Evolutionary conservation across 2,113 vertebrate genomes (phyloP), one percentile per base, ranked within the genome.

Genomic region (Mohoua ochrocephala): DNA sequence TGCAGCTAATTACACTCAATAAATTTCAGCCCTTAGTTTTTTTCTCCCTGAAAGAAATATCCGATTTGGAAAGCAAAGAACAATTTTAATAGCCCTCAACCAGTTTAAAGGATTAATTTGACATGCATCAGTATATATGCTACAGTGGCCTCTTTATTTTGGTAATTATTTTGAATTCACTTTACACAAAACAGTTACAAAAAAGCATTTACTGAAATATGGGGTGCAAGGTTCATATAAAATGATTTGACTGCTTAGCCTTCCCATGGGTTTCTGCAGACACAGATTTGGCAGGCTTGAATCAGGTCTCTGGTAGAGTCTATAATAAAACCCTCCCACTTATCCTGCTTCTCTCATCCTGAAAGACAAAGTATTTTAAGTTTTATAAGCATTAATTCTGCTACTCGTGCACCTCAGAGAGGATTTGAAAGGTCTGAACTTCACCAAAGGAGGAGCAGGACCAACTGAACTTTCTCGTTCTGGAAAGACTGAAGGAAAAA

Each of bases 271-370:
- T 89, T 93, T 90, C 82, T 94, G 28, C 60, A 95, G 93, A 63
- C 57, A 80, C 60, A 87, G 63, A 96, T 92, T 89, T 97, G 87
- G 83, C 78, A 89, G 81, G 83, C 64, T 94, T 97, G 95, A 94
- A 76, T 97, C 53, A 82, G 64, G n/a, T 91, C 91, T 96, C 90
- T 95, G 86, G 86, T 95, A 95, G 44, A 95, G 26, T 13, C 70
- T 65, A 2, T 39, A 76, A 68, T 45, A 89, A 78, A 87, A 87
- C 68, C 49, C 53, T 68, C 57, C n/a, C 74, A 82, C 39, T 92
- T 76, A 82, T 4, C 61, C 61, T 24, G 12, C 79, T 67, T 75
- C 52, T 92, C 57, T 87, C 19, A 60, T 71, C 41, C 31, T 35
- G 56, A 91, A 92, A 95, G 41, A 95, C 17, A 33, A 65, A 87